These are phyloP conservation scores for Hydractinia symbiolongicarpus DNA, from an alignment of 30 jellyfish, hydroid and myxozoan genomes.

Conservation along the genomic window DNA sequence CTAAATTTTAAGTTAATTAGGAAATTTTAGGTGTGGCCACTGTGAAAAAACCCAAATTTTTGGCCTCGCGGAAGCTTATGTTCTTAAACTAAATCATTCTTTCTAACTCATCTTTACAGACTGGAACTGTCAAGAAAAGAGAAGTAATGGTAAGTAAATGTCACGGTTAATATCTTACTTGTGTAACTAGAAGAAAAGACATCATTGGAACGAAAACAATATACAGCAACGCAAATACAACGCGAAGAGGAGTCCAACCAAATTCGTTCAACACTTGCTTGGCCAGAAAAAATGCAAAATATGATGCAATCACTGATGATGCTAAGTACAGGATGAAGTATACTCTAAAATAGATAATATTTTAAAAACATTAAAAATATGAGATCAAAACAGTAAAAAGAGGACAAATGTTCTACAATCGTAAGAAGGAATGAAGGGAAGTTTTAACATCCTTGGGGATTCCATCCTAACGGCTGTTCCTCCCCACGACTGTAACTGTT, in stretches of 20 bases:
- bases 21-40: too few relatives aligned
- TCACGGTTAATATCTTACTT: conserved; percentile 30
- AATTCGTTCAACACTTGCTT: conserved; percentile 31
- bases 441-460: not conserved
- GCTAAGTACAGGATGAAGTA: conserved; percentile 49
- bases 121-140: too few relatives aligned
- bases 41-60: too few relatives aligned
- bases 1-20: too few relatives aligned
- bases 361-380: not conserved
- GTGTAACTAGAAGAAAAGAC: conserved; percentile 50
- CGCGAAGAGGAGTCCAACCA: conserved; percentile 55
- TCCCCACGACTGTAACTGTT: not conserved
- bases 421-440: not conserved
- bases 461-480: not conserved
- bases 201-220: conserved; percentile 59
- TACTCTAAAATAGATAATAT: conserved; percentile 37
- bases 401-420: not conserved
- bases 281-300: conserved; percentile 62
- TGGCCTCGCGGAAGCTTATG: too few relatives aligned
- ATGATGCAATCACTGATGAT: conserved; percentile 37
- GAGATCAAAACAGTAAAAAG: not conserved
- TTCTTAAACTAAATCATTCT: too few relatives aligned
- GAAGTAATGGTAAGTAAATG: not conserved
- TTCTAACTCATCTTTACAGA: too few relatives aligned
- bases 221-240: conserved; percentile 53